These are phyloP conservation scores for Maccullochella peelii DNA, from an alignment of 2,113 vertebrate genomes.

Conservation along the genomic window DNA sequence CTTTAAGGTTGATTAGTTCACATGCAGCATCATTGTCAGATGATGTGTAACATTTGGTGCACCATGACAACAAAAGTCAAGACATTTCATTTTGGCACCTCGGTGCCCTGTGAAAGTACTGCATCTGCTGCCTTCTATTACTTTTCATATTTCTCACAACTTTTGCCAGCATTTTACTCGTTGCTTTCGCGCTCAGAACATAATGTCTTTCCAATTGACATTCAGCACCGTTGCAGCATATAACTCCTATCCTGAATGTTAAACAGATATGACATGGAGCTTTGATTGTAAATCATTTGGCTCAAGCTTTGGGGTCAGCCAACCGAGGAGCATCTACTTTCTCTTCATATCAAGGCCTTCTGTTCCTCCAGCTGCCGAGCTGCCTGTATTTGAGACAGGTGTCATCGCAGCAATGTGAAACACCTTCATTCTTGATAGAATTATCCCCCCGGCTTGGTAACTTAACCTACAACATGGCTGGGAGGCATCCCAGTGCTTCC, in stretches of 20 bases:
- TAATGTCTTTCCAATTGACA: slow-evolving; percentile 69
- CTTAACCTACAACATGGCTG: slow-evolving; percentile 65
- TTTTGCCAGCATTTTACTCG: slow-evolving; percentile 36
- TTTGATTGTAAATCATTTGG: slow-evolving; percentile 88
- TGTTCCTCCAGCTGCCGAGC: slow-evolving; percentile 81
- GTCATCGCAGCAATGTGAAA: slow-evolving; percentile 65
- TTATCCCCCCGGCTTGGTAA: slow-evolving; percentile 68
- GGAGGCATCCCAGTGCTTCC: slow-evolving; percentile 67
- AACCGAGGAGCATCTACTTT: slow-evolving; percentile 70
- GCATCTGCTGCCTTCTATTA: slow-evolving; percentile 73
- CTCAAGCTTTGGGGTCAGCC: slow-evolving; percentile 79
- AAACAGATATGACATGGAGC: slow-evolving; percentile 78
- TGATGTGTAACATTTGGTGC: slow-evolving; percentile 67
- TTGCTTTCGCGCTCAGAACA: slow-evolving; percentile 39
- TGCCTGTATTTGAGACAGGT: slow-evolving; percentile 73
- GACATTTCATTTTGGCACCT: slow-evolving; percentile 61
- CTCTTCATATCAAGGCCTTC: slow-evolving; percentile 78
- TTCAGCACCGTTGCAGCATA: slow-evolving; percentile 62
- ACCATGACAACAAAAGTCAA: slow-evolving; percentile 77
- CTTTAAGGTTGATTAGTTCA: slow-evolving; percentile 54
- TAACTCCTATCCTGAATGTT: slow-evolving; percentile 76
- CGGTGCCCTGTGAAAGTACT: slow-evolving; percentile 45
- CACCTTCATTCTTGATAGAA: slow-evolving; percentile 71
- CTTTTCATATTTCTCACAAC: slow-evolving; percentile 50
- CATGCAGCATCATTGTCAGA: slow-evolving; percentile 16